These are phyloP conservation scores for Rapana venosa DNA, from an alignment of 2,888 invertebrate genomes.

Conservation along the genomic window DNA sequence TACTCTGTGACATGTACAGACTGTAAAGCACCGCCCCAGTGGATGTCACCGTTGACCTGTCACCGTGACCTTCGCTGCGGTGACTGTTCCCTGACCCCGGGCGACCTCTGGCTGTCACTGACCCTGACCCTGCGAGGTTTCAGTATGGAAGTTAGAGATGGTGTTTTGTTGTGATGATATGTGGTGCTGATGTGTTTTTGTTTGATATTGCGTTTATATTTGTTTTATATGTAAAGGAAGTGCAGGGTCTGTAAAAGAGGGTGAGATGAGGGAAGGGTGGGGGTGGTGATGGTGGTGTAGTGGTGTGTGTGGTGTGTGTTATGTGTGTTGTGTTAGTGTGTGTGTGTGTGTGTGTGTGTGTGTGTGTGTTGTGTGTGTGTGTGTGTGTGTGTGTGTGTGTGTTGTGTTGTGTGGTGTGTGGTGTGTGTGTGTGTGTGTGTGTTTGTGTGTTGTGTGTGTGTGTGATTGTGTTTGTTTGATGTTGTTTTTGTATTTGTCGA, in stretches of 20 bases:
- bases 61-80: neutral
- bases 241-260: neutral
- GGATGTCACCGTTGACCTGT: neutral
- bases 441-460: neutral
- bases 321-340: neutral
- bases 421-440: slow-evolving; percentile 1
- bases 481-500: too few species aligned
- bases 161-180: neutral
- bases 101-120: neutral
- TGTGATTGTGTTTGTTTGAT: neutral
- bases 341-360: slow-evolving; percentile 1
- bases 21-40: neutral
- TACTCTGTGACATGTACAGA: neutral
- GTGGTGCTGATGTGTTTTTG: neutral
- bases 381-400: neutral
- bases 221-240: neutral
- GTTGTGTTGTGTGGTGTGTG: too few species aligned
- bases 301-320: neutral
- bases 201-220: neutral
- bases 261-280: neutral
- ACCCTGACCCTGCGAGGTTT: neutral
- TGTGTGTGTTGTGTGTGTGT: slow-evolving; percentile 1
- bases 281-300: neutral
- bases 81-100: neutral
- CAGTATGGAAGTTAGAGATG: neutral